Evolutionary conservation across 2,888 invertebrate genomes (phyloP), one percentile per base, ranked within the genome.

Genomic region (Synanthedon myopaeformis): DNA sequence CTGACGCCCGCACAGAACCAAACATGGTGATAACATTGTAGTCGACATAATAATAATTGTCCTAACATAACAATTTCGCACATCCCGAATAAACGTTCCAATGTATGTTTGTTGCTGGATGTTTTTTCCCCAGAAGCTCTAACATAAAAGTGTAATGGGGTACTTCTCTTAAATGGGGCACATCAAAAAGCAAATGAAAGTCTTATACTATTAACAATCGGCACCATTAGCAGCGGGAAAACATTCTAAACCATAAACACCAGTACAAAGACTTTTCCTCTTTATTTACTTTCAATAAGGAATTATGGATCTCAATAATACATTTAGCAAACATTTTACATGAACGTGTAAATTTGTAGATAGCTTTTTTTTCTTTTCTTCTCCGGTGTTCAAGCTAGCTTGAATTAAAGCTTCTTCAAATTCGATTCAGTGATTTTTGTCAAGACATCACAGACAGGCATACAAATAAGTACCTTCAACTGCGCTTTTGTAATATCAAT

Each of bases 161-260:
- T 65, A 63, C 66, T 70, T 67, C 60, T 59, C 63, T 66, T 69
- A 69, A 76, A 74, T 70, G 70, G 69, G 67, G 69, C 69, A 71
- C 75, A 77, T 77, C 75, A 75, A 75, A 74, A 69, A 65, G 70
- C 69, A 74, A 76, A 75, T 74, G 75, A 76, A 76, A 75, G 71
- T 72, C 74, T 73, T 72, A 76, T 77, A 67, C 70, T 68, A 72
- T 76, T 78, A 75, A 76, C 77, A 75, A 77, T 75, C 73, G 65
- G 63, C 64, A 61, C 75, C 74, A 74, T 76, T 77, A 75, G 72
- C 70, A 66, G 67, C 63, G 69, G 69, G 72, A 72, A 73, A 74
- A 72, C 69, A 73, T 71, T 65, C 14, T 69, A 71, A 70, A 70
- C 68, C 65, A 62, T 59, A 74, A 68, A 71, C 65, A 69, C 66